These are phyloP conservation scores for Platalea minor DNA, from an alignment of 2,797 vertebrate genomes.

Conservation along the genomic window DNA sequence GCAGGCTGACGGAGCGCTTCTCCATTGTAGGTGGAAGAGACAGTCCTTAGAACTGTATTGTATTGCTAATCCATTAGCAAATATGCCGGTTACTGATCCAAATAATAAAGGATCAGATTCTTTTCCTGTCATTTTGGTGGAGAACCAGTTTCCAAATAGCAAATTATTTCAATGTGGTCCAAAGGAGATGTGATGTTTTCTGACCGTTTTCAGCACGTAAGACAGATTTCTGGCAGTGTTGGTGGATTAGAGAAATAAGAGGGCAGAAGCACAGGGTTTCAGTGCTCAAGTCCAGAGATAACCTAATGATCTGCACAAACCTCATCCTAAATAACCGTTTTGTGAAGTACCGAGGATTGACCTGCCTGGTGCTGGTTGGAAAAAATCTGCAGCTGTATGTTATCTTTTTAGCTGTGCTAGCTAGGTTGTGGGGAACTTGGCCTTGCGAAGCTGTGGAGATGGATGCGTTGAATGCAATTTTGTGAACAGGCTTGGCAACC, in stretches of 20 bases:
- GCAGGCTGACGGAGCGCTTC: neutral
- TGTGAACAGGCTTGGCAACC: neutral
- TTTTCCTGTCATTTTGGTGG: neutral
- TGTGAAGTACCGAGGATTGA: neutral
- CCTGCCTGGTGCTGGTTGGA: neutral
- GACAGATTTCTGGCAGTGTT: neutral
- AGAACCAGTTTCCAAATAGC: neutral
- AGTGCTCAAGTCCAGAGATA: neutral
- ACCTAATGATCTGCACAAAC: neutral
- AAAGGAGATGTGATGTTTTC: neutral
- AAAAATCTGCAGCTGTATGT: neutral
- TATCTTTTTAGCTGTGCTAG: neutral
- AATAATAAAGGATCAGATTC: neutral
- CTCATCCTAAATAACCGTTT: neutral
- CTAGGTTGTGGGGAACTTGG: neutral
- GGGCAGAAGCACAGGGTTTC: neutral
- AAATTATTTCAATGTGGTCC: neutral
- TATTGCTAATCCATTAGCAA: neutral
- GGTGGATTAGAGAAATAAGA: neutral
- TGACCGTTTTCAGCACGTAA: neutral
- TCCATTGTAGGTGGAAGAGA: neutral
- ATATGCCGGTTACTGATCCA: neutral
- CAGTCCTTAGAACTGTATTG: neutral
- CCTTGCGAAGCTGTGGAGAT: neutral
- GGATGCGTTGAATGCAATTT: neutral